Percentiles rank a stretch among this genome's conserved stretches.
These are phyloP conservation scores for Pygmarrhopalites habei DNA, from an alignment of 1,140 invertebrate genomes.

Conservation along the genomic window DNA sequence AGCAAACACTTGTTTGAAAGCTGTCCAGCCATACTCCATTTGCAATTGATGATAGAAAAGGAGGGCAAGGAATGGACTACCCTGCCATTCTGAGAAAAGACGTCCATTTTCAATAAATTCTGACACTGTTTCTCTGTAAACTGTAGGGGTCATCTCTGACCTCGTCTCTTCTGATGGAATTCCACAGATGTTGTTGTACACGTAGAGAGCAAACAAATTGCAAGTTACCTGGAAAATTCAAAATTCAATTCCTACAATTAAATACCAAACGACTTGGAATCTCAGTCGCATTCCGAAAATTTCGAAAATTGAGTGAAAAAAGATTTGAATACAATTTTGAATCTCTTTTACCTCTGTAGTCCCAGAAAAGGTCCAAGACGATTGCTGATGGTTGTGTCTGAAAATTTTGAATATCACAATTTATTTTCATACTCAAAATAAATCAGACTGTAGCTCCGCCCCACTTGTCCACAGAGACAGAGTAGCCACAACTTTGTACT, in stretches of 20 bases:
- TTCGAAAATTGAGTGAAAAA: too few species aligned
- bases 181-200: conserved; percentile 13
- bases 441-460: too few species aligned
- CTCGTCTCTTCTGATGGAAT: background rate
- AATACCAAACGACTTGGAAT: too few species aligned
- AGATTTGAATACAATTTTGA: too few species aligned
- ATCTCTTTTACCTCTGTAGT: too few species aligned
- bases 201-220: conserved; percentile 22
- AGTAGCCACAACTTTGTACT: too few species aligned
- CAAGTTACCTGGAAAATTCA: conserved; percentile 22
- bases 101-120: conserved; percentile 5
- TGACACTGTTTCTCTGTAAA: background rate
- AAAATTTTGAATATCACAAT: too few species aligned
- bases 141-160: background rate
- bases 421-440: too few species aligned
- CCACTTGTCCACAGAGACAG: too few species aligned
- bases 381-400: conserved; percentile 29
- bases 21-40: conserved; percentile 17
- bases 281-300: too few species aligned
- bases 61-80: conserved; percentile 14
- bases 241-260: too few species aligned
- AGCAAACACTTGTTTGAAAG: conserved; percentile 21
- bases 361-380: conserved; percentile 13
- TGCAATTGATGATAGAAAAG: conserved; percentile 22
- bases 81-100: conserved; percentile 1